phyloP scores from a whole-genome alignment of 2,797 vertebrate genomes.

The Glyptemys insculpta region DNA sequence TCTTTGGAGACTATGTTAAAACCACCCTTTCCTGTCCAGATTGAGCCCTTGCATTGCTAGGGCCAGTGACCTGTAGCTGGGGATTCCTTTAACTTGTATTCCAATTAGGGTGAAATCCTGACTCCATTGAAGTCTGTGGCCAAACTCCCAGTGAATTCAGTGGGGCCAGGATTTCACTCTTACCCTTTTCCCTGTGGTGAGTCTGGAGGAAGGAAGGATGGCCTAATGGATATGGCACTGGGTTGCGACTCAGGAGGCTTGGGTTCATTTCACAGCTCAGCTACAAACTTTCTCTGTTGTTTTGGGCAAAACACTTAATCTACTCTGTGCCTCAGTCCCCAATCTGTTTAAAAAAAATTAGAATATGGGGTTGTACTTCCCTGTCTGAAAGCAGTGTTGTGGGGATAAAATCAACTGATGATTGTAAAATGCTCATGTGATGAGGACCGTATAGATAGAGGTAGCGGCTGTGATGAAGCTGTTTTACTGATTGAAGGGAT shows the following conservation, averaged over 20 bases:
- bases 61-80: neutral
- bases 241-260: neutral
- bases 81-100: rapidly evolving
- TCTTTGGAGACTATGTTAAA: neutral
- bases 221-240: neutral
- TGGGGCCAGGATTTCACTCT: constrained; percentile 1
- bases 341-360: neutral
- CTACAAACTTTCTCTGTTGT: neutral
- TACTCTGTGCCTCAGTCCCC: neutral
- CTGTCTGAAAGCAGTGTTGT: neutral
- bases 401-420: neutral
- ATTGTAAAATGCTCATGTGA: neutral
- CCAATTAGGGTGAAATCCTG: neutral
- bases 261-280: neutral
- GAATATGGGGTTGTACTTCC: neutral
- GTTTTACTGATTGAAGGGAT: neutral
- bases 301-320: neutral
- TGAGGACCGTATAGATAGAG: neutral
- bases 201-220: neutral
- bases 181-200: neutral
- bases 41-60: neutral
- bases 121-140: neutral
- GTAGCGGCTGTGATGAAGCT: neutral
- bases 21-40: neutral
- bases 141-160: neutral